phyloP scores from a whole-genome alignment of 2,888 invertebrate species.

The Melieria omissa region DNA sequence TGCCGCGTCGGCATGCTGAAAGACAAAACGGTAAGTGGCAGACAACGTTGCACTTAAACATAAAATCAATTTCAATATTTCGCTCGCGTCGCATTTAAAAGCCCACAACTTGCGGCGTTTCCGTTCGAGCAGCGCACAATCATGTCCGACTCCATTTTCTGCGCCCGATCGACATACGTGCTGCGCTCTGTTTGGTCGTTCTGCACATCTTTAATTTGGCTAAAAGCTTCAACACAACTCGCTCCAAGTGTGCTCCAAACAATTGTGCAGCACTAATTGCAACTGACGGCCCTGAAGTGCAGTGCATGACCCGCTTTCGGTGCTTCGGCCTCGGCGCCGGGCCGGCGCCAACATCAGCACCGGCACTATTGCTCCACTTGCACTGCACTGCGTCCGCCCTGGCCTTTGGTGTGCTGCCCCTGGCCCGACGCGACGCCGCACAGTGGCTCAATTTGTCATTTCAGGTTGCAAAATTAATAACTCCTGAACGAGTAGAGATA shows the following conservation, averaged over 20 bases:
- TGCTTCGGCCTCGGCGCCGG: background rate
- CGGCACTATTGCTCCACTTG: no score
- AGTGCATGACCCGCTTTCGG: constrained; percentile 27
- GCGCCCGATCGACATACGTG: no score
- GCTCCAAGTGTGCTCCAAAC: constrained; percentile 25
- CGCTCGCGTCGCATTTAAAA: background rate
- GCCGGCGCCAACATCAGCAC: no score
- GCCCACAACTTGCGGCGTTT: no score
- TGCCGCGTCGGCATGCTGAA: constrained; percentile 78
- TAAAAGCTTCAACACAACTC: constrained; percentile 37
- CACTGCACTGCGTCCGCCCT: background rate
- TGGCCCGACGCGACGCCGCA: background rate
- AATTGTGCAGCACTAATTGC: constrained; percentile 32
- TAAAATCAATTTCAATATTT: background rate
- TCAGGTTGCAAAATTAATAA: no score
- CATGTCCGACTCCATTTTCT: no score
- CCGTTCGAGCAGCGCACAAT: no score
- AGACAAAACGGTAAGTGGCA: constrained; percentile 73
- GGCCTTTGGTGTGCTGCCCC: constrained; percentile 5
- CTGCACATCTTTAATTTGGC: constrained; percentile 30
- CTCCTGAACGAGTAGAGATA: no score
- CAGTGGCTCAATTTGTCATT: no score
- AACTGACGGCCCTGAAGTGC: constrained; percentile 15
- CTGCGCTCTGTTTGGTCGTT: no score
- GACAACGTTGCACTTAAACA: background rate